Percentiles rank a stretch among this genome's conserved stretches.
These are phyloP conservation scores for Megalurothrips usitatus DNA, from an alignment of 2,888 invertebrate species.

Conservation along the genomic window DNA sequence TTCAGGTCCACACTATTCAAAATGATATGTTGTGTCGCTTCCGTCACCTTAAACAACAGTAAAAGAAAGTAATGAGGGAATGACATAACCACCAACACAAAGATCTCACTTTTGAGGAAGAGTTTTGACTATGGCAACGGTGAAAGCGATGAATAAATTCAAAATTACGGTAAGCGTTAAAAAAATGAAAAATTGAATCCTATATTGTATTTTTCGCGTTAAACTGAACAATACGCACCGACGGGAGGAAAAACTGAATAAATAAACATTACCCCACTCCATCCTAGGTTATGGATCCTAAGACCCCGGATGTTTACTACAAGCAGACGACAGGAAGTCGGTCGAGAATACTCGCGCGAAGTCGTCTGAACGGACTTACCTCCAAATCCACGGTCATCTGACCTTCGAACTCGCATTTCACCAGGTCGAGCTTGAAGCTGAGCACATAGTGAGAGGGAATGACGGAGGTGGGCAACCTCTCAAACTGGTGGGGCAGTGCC, in stretches of 20 bases:
- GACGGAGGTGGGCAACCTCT: not conserved
- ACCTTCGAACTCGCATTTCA: not conserved
- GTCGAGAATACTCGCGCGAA: not conserved
- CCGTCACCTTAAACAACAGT: not conserved
- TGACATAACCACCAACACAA: not conserved
- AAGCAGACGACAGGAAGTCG: not conserved
- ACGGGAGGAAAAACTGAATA: not conserved
- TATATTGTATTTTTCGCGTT: not conserved
- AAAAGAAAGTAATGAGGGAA: not conserved
- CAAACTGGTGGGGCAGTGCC: not conserved
- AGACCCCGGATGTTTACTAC: not conserved
- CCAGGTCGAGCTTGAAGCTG: not conserved
- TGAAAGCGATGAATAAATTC: not conserved
- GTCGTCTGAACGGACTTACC: not conserved
- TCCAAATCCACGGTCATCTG: not conserved
- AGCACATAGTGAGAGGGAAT: not conserved
- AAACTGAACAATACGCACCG: not conserved
- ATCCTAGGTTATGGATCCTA: not conserved
- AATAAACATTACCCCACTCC: not conserved
- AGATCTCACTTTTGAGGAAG: not conserved
- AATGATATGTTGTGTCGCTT: not conserved
- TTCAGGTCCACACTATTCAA: not conserved
- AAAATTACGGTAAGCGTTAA: not conserved
- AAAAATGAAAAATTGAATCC: not conserved
- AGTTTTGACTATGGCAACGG: not conserved